Percentiles rank a stretch among this genome's conserved stretches.
These are phyloP conservation scores for Laterallus jamaicensis DNA, from an alignment of 2,113 vertebrate species.

Conservation along the genomic window DNA sequence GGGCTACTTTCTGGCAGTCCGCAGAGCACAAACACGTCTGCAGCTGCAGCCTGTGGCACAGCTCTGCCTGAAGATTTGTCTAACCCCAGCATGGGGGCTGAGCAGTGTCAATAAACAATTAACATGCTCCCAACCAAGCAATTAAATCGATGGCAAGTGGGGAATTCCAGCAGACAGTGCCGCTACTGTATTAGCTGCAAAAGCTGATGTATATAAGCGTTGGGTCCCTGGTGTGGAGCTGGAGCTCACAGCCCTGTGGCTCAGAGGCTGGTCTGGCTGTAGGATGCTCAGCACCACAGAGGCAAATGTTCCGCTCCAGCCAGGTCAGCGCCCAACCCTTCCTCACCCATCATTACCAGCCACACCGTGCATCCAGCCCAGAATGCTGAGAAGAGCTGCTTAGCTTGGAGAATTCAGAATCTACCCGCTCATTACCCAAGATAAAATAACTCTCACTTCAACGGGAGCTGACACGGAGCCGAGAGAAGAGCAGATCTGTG, in stretches of 20 bases:
- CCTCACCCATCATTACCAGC: neutral
- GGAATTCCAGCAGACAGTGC: constrained; percentile 14
- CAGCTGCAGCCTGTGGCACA: neutral
- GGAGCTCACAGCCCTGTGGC: neutral
- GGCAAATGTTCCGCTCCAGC: neutral
- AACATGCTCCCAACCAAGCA: constrained; percentile 20
- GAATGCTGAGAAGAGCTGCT: neutral
- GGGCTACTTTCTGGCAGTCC: neutral
- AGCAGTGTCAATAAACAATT: constrained; percentile 58
- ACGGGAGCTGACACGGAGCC: neutral
- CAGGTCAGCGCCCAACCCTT: neutral
- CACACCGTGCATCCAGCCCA: neutral
- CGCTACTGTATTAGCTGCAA: neutral
- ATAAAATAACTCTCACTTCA: neutral
- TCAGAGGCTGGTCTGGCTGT: fast-evolving
- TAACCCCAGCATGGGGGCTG: constrained; percentile 11
- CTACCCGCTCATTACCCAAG: neutral
- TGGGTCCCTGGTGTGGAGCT: no score
- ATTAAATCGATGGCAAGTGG: constrained; percentile 39
- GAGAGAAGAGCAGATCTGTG: neutral
- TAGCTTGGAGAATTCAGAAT: neutral
- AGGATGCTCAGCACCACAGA: fast-evolving
- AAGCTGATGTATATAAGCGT: neutral
- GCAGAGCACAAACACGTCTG: neutral
- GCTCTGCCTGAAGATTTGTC: neutral